phyloP scores from a whole-genome alignment of 2,113 vertebrate species.

The Saccopteryx bilineata region DNA sequence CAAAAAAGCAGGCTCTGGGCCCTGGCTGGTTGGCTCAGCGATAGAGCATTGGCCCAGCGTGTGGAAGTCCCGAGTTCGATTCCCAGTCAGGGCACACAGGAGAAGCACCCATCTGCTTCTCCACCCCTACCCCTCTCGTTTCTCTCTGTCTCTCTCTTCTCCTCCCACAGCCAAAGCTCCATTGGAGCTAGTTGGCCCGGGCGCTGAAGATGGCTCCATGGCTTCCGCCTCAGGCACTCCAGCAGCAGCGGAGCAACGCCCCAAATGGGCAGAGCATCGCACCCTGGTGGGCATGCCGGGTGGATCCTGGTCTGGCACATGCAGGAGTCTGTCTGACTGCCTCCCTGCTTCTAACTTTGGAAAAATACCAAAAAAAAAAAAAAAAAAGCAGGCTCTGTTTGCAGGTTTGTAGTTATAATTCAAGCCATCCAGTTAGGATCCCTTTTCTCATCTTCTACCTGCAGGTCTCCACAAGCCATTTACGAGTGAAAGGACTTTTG shows the following conservation, averaged over 20 bases:
- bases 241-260: too few relatives aligned
- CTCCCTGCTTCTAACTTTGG: too few relatives aligned
- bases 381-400: not conserved
- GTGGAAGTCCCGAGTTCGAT: not conserved
- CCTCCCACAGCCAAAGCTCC: not conserved
- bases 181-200: too few relatives aligned
- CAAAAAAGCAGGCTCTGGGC: not conserved
- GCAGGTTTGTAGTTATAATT: not conserved
- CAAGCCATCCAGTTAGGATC: not conserved
- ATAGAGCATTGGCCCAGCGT: too few relatives aligned
- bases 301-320: too few relatives aligned
- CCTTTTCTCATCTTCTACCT: constrained; percentile 21
- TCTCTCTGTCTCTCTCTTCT: not conserved
- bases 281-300: too few relatives aligned
- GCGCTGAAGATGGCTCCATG: too few relatives aligned
- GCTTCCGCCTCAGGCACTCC: too few relatives aligned
- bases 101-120: too few relatives aligned
- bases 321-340: too few relatives aligned
- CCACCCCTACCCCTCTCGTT: not conserved
- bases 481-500: constrained; percentile 39
- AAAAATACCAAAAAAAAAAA: too few relatives aligned
- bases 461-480: not conserved
- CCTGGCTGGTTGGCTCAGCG: not conserved
- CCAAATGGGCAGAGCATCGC: too few relatives aligned
- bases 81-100: not conserved